Percentiles rank a stretch among this genome's conserved stretches.
Evolutionary conservation across 2,113 vertebrate species (phyloP).

Genomic region (Eudyptes chrysolophus): DNA sequence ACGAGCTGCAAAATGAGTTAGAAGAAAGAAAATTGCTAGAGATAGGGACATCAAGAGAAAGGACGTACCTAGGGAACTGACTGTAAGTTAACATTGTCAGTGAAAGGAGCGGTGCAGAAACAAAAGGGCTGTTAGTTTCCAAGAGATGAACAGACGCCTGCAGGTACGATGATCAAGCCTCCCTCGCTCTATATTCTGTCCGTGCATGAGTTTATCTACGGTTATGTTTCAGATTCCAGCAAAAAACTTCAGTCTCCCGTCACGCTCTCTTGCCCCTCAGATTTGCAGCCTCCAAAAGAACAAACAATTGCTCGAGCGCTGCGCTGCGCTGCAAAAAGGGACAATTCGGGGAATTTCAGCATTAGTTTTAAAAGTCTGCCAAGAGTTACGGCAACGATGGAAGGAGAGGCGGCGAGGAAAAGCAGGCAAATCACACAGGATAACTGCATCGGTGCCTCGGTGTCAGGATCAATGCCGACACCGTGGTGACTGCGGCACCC

Average conservation of each 20-base stretch:
- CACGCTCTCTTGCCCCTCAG: neutral
- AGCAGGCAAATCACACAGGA: neutral
- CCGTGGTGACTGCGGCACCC: rapidly evolving
- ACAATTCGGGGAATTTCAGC: neutral
- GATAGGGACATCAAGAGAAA: neutral
- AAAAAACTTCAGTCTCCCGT: neutral
- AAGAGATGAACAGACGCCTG: neutral
- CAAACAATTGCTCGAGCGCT: neutral
- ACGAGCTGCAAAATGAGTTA: neutral
- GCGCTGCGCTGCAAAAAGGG: neutral
- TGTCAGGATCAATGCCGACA: neutral
- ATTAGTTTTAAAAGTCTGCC: neutral
- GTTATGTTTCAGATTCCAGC: neutral
- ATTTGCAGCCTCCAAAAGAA: neutral
- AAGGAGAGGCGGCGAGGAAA: neutral
- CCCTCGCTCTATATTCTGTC: neutral
- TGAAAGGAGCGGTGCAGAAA: neutral
- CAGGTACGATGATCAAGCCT: neutral
- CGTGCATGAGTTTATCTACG: rapidly evolving
- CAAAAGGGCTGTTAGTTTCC: neutral
- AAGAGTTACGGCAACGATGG: rapidly evolving
- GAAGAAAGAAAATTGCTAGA: neutral
- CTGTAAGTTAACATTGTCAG: neutral
- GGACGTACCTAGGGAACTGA: neutral
- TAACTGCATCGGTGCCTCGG: rapidly evolving